phyloP scores from a whole-genome alignment of 1,140 invertebrate species.

The Maconellicoccus hirsutus region DNA sequence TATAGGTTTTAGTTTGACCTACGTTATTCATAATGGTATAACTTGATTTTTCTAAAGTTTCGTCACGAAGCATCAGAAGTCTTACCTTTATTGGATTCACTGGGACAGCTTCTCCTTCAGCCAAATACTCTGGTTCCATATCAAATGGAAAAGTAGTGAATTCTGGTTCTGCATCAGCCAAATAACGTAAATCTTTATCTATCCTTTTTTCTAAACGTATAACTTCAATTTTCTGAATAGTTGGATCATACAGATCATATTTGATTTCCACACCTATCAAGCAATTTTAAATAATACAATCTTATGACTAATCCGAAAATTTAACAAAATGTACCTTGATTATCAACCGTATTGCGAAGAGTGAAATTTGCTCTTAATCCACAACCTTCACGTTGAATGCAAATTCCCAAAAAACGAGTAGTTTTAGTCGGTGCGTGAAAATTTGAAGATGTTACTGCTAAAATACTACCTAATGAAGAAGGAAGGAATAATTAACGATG shows the following conservation, averaged over 20 bases:
- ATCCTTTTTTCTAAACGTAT: conserved; percentile 83
- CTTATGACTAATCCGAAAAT: neutral
- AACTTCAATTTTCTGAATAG: conserved; percentile 79
- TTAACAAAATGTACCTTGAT: conserved; percentile 46
- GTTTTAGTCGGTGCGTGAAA: conserved; percentile 70
- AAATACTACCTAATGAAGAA: conserved; percentile 58
- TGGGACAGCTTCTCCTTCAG: conserved; percentile 66
- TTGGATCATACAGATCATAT: conserved; percentile 91
- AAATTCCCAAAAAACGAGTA: conserved; percentile 91
- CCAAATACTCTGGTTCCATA: conserved; percentile 70
- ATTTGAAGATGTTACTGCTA: conserved; percentile 87
- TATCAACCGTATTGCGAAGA: conserved; percentile 85
- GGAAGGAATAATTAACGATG: neutral
- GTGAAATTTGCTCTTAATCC: conserved; percentile 76
- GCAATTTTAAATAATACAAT: conserved; percentile 24
- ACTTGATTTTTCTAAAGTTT: too few species aligned
- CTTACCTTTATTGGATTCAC: conserved; percentile 73
- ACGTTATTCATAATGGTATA: conserved; percentile 11
- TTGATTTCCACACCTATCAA: conserved; percentile 65
- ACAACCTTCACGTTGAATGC: conserved; percentile 67
- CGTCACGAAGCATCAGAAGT: neutral
- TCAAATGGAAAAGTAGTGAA: conserved; percentile 88
- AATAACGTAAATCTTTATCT: conserved; percentile 79
- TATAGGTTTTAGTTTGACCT: conserved; percentile 67
- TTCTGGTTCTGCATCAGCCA: conserved; percentile 85